These are phyloP conservation scores for Drosophila colorata DNA, from an alignment of 2,888 invertebrate genomes.

Conservation along the genomic window DNA sequence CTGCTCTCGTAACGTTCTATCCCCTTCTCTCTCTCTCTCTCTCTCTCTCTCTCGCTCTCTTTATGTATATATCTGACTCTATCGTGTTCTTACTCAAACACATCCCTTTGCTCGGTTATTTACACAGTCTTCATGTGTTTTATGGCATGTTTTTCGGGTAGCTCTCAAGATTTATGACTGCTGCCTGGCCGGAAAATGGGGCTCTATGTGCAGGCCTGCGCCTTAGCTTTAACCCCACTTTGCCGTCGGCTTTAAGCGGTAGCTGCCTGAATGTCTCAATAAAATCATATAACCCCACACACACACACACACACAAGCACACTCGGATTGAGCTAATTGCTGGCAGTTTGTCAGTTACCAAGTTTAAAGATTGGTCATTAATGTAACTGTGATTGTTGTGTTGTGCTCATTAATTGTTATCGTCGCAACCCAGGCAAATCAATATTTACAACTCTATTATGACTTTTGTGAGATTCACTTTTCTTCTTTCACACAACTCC, in stretches of 20 bases:
- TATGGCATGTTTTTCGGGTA: conserved; percentile 71
- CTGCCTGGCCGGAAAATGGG: conserved; percentile 42
- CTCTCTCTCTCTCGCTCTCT: background rate
- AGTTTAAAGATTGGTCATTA: conserved; percentile 42
- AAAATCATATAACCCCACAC: conserved; percentile 40
- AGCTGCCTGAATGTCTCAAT: conserved; percentile 52
- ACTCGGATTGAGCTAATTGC: conserved; percentile 30
- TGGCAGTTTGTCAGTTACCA: conserved; percentile 22
- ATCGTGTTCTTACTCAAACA: conserved; percentile 17
- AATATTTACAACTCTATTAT: conserved; percentile 72
- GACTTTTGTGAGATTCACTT: conserved; percentile 43
- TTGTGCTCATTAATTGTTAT: conserved; percentile 41
- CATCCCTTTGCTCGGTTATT: conserved; percentile 60
- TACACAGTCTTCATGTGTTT: conserved; percentile 79
- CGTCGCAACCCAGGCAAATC: conserved; percentile 49
- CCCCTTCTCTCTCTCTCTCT: conserved; percentile 1
- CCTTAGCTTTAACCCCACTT: conserved; percentile 44
- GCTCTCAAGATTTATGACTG: conserved; percentile 61
- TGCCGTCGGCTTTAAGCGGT: conserved; percentile 41
- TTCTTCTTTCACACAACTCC: background rate
- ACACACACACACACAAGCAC: conserved; percentile 2
- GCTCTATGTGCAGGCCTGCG: background rate
- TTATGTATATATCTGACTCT: background rate
- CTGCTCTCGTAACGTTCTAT: conserved; percentile 28
- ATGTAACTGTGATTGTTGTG: conserved; percentile 21